Evolutionary conservation across 2,888 invertebrate species (phyloP).

Genomic region (Cheilosia pagana): DNA sequence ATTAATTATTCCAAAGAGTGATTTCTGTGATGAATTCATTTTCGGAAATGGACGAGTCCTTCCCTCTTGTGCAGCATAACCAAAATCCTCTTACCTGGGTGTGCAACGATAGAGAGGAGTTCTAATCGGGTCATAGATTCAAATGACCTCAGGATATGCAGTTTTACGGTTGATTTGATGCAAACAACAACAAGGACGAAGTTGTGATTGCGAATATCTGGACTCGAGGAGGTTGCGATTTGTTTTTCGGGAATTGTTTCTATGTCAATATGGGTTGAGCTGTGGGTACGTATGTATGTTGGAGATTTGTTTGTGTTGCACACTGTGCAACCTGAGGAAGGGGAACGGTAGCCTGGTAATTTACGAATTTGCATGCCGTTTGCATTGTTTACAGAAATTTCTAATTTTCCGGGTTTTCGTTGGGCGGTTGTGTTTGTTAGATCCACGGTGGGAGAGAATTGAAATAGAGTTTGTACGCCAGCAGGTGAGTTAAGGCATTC

Average conservation of each 20-base stretch:
- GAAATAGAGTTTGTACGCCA: no score
- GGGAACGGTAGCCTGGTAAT: no score
- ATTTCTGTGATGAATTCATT: constrained; percentile 30
- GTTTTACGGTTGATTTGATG: constrained; percentile 41
- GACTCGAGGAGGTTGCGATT: constrained; percentile 8
- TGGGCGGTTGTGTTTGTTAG: no score
- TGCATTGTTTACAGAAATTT: no score
- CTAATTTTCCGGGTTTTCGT: no score
- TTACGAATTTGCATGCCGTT: no score
- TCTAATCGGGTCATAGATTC: constrained; percentile 53
- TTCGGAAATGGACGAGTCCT: constrained; percentile 1
- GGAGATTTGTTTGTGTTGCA: not conserved
- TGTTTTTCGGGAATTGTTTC: not conserved
- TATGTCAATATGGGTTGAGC: constrained; percentile 8
- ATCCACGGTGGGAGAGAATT: no score
- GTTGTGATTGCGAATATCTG: constrained; percentile 30
- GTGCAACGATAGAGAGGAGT: constrained; percentile 18
- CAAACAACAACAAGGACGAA: constrained; percentile 29
- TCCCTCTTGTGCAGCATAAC: not conserved
- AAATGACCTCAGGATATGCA: constrained; percentile 44
- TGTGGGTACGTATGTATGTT: not conserved
- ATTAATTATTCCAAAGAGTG: constrained; percentile 52
- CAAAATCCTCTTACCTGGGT: constrained; percentile 35
- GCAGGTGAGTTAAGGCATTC: no score
- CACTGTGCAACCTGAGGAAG: no score